Base-by-base conservation (phyloP, 2,797 vertebrate genomes). In the Manis crassicaudata region DNA sequence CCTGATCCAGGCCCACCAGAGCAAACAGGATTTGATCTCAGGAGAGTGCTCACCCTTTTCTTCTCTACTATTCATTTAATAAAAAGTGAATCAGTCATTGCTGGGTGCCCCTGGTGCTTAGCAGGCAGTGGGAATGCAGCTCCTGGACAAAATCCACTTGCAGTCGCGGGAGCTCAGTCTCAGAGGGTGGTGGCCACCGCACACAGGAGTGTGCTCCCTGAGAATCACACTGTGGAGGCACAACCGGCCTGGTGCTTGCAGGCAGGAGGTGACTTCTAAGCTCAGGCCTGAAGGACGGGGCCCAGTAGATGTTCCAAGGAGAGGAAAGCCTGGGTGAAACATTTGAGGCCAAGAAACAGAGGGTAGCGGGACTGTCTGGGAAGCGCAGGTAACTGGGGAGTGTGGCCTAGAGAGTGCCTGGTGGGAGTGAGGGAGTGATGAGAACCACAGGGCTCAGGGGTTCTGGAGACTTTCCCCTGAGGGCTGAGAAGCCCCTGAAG, bases 21-120 rank as follows among this genome's bases (percentile, higher is more conserved):
- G 23, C 25, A 32, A 72, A 89, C 14, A 29, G 84, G 7, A 76
- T 50, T 29, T 72, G 89, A 90, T 75, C 65, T 50, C 25, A n/a
- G n/a, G 32, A 46, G 37, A 67, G 20, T 1, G 10, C 40, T 70
- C 46, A 9, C 20, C 88, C 23, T 52, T 79, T 89, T 16, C 67
- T 73, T 37, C 56, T 32, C 21, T 6, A 62, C 56, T 46, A 16
- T 12, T 77, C 63, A 60, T 82, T 85, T 20, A 54, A 40, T 73
- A 35, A 80, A 70, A 25, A 81, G 40, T 27, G 29, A 35, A 43
- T 25, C 7, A 3, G 50, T 40, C 2, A 4, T 8, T 14, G 7
- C 50, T 56, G 2, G 21, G 43, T 3, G n/a, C n/a, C 27, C 18
- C 6, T 0, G 14, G 18, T 1, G n/a, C 27, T 46, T 12, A 2